Base-by-base conservation (phyloP, 2,113 vertebrate genomes). In the Corythornis vintsioides region DNA sequence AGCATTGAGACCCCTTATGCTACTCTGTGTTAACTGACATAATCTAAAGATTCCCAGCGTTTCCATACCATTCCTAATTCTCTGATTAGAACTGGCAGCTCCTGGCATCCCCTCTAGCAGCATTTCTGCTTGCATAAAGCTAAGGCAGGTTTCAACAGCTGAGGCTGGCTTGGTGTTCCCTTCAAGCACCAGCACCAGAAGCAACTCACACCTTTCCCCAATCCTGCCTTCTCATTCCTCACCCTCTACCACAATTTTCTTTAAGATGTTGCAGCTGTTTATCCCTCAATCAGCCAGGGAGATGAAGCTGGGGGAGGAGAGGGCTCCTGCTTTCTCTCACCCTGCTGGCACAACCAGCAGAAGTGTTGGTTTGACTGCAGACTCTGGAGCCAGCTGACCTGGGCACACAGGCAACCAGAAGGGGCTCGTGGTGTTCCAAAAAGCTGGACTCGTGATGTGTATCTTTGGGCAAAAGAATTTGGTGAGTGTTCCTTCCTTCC, bases 201-300 rank as follows among this genome's bases (percentile, higher is more conserved):
- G 42, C 13, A 1, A 42, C 0, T 83, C 59, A 59, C 55, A 67
- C 71, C 50, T 92, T 76, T 83, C 63, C 74, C 59, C 13, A 15
- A 78, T 70, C 45, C 55, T 48, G 42, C 13, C 50, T 87, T 50
- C 74, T 91, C 67, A 80, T 73, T 92, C 82, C 64, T 94, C 64
- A 91, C 75, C 79, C 33, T 91, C 64, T 93, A 29, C 75, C 83
- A 28, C 0, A 1, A 80, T 88, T 70, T 61, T 19, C 63, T 53
- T 76, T 92, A 93, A 94, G 91, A 75, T 66, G 1, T 87, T 74
- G 56, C 93, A 95, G 92, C 85, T 96, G 91, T 80, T 89, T 60
- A 24, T 82, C 74, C 91, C 66, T 9, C 63, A 38, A 19, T 57
- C 40, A 35, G 43, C 5, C 73, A 73, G 33, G 40, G 75, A 70